phyloP scores from a whole-genome alignment of 2,797 vertebrate genomes.

The Pipistrellus pygmaeus region DNA sequence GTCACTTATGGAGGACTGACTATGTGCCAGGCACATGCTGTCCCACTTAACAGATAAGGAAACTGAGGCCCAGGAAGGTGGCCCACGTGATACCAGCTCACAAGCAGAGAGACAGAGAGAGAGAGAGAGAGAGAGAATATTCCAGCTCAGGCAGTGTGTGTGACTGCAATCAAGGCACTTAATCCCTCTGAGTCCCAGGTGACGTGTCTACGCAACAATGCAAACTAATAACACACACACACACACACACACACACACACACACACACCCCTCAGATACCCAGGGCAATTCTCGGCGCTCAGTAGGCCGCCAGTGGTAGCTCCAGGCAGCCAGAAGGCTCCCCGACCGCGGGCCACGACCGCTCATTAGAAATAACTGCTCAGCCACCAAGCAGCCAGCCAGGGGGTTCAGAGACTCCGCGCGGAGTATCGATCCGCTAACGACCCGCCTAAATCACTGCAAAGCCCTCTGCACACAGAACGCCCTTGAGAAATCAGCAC shows the following conservation, averaged over 20 bases:
- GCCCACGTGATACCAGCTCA: background rate
- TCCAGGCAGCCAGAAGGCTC: background rate
- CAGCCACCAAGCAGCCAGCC: slow-evolving; percentile 46
- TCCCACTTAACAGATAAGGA: background rate
- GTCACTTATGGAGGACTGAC: background rate
- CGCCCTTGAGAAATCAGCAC: slow-evolving; percentile 79
- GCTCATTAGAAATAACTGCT: slow-evolving; percentile 55
- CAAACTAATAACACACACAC: background rate
- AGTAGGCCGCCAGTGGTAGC: background rate
- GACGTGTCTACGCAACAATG: background rate
- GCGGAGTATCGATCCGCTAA: slow-evolving; percentile 76
- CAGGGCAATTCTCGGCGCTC: background rate
- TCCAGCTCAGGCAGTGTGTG: background rate
- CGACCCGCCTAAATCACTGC: slow-evolving; percentile 76
- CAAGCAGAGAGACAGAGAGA: background rate
- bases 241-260: background rate
- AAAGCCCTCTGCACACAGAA: slow-evolving; percentile 81
- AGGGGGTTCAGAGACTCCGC: slow-evolving; percentile 58
- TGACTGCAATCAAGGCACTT: background rate
- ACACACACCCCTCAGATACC: background rate
- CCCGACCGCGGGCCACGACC: background rate
- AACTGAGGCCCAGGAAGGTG: background rate
- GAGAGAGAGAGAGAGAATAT: background rate
- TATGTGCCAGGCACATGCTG: accelerated
- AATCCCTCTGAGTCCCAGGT: background rate